Base-by-base conservation (phyloP, 2,113 vertebrate genomes). In the Nothobranchius furzeri region DNA sequence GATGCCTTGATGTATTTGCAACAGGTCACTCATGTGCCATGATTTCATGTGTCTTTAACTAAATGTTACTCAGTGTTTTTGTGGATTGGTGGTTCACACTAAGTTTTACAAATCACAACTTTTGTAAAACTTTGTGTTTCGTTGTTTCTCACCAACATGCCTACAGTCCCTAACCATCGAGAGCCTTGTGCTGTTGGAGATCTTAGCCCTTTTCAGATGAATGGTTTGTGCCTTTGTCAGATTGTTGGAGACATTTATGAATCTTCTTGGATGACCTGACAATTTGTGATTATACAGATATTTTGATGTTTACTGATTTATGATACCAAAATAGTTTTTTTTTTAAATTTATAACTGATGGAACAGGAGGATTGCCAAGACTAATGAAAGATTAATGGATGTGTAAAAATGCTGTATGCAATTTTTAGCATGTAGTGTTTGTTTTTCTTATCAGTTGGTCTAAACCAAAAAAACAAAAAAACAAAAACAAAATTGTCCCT, bases 11-110 rank as follows among this genome's bases (percentile, higher is more conserved):
- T 45, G 9, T n/a, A 9, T 13, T 0, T 53, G 37, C 9, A 63
- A 69, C 42, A 65, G 6, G 62, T 42, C 45, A 14, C 53, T 11
- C 61, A 70, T 81, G 51, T 77, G 59, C 68, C 59, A 70, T 55
- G 24, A 2, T 6, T 25, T 10, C 49, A 37, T 68, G 51, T n/a
- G 25, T 36, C 12, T 5, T n/a, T 11, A 62, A 46, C 24, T 53
- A 47, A 1, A 51, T 42, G 25, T 12, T 67, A 4, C 57, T 67
- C 3, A 35, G 0, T 54, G 3, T 13, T 60, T 74, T 62, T 5
- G 9, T 55, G 63, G 45, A 40, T 46, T 47, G 43, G 36, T 40
- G 36, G 9, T 42, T 53, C 37, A 9, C 48, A 42, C 14, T 42
- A 57, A 17, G 9, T 37, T 56, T 54, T 64, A 17, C 37, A 51